These are phyloP conservation scores for Trematocara macrostoma DNA, from an alignment of 2,113 vertebrate genomes.

Conservation along the genomic window DNA sequence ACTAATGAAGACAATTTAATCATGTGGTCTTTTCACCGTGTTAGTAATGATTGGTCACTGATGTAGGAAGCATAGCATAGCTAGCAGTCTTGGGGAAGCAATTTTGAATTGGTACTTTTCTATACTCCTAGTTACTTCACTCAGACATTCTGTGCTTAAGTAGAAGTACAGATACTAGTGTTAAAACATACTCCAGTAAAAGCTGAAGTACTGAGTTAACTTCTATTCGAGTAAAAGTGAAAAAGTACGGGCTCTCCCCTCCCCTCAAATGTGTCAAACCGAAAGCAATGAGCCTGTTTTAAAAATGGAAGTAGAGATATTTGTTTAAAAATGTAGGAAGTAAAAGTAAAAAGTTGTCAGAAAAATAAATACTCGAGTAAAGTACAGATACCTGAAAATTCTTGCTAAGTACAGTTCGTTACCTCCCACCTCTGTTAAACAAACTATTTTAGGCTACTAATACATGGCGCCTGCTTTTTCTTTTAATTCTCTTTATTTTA, in stretches of 20 bases:
- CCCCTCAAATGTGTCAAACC: neutral
- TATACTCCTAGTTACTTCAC: neutral
- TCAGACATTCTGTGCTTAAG: neutral
- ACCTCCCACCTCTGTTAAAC: neutral
- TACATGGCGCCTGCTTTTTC: neutral
- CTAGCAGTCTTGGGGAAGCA: neutral
- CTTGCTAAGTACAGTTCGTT: neutral
- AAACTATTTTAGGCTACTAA: neutral
- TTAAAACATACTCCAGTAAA: neutral
- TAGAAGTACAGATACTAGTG: neutral
- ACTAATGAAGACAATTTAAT: neutral
- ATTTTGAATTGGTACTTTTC: neutral
- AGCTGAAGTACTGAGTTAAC: neutral
- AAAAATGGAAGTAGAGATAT: neutral
- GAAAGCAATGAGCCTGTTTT: neutral
- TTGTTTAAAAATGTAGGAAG: neutral
- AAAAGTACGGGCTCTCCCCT: neutral
- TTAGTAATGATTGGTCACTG: neutral
- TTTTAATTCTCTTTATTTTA: neutral
- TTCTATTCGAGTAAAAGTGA: neutral
- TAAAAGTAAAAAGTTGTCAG: neutral
- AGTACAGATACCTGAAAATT: neutral
- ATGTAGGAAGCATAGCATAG: neutral
- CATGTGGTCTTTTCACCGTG: neutral
- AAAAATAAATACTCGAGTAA: neutral